Conservation (phyloP, 2,888 invertebrate genomes). For the Drosophila kambysellisi region DNA sequence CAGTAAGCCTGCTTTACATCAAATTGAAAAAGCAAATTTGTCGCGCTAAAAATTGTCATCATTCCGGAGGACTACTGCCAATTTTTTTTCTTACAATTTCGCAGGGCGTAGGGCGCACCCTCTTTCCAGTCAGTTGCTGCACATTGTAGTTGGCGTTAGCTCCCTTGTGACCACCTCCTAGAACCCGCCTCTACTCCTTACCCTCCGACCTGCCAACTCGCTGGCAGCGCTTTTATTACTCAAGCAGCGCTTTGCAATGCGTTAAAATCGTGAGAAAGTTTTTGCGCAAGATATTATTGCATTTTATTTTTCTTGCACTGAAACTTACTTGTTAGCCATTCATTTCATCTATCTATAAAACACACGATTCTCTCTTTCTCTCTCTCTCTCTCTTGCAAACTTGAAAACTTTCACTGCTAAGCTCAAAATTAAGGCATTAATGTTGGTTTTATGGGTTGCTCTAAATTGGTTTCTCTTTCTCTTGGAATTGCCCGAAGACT, state of each 20-base stretch:
- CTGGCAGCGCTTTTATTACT: constrained; percentile 55
- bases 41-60: constrained; percentile 70
- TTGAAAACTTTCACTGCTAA: constrained; percentile 64
- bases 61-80: constrained; percentile 72
- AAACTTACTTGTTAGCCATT: constrained; percentile 43
- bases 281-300: constrained; percentile 53
- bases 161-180: constrained; percentile 24
- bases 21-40: constrained; percentile 73
- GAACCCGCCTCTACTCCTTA: not conserved
- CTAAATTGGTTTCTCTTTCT: constrained; percentile 61
- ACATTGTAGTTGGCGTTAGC: constrained; percentile 58
- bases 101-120: constrained; percentile 4
- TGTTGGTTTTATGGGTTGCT: constrained; percentile 75
- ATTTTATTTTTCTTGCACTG: constrained; percentile 17
- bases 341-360: constrained; percentile 6
- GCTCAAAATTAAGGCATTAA: constrained; percentile 76
- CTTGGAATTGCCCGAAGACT: constrained; percentile 22
- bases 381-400: constrained; percentile 22
- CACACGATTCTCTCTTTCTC: not conserved
- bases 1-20: constrained; percentile 54
- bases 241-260: constrained; percentile 70
- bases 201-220: not conserved
- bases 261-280: constrained; percentile 67
- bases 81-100: constrained; percentile 51
- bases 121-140: constrained; percentile 20